Percentiles rank a stretch among this genome's conserved stretches.
phyloP scores from a whole-genome alignment of 2,113 vertebrate genomes.

The Narcine bancroftii region DNA sequence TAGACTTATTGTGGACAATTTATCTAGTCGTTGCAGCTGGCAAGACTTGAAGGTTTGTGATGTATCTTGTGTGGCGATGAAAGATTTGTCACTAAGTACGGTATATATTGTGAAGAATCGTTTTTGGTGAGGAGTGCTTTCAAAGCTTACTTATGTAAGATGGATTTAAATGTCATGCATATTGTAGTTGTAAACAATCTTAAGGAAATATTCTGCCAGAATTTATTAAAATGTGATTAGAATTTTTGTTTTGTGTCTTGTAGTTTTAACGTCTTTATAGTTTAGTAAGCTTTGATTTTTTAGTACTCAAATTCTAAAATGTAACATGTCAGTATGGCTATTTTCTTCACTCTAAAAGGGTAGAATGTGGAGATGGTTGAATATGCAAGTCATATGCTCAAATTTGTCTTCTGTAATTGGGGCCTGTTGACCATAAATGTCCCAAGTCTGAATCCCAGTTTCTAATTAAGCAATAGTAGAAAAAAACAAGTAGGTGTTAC shows the following conservation, averaged over 20 bases:
- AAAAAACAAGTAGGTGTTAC: neutral
- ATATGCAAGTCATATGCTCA: neutral
- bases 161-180: neutral
- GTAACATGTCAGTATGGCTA: neutral
- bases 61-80: neutral
- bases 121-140: neutral
- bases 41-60: constrained; percentile 87
- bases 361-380: neutral
- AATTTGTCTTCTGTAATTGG: neutral
- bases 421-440: neutral
- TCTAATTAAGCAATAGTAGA: neutral
- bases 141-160: neutral
- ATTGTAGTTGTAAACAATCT: neutral
- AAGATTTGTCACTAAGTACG: constrained; percentile 14
- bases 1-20: constrained; percentile 95
- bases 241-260: neutral
- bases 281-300: neutral
- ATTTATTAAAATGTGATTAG: neutral
- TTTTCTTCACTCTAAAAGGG: neutral
- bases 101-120: neutral
- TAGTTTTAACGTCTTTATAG: neutral
- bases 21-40: constrained; percentile 96
- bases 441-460: neutral
- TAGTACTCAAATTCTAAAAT: neutral
- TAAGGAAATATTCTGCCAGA: neutral